Base-by-base conservation (phyloP, 2,888 invertebrate genomes). In the Drosophila helvetica region DNA sequence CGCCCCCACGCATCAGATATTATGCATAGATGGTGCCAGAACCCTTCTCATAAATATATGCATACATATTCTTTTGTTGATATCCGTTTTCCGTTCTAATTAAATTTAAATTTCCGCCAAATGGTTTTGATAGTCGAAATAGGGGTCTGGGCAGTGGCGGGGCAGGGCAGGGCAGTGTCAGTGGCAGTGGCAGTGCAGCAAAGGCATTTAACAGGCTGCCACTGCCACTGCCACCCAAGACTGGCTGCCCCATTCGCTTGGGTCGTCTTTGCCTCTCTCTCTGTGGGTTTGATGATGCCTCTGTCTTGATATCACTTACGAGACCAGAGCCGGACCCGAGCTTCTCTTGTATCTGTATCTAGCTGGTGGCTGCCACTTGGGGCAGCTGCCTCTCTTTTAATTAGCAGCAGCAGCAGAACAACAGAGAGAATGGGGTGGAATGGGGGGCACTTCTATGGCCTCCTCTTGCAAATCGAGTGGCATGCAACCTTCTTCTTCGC, bases 321-420 rank as follows among this genome's bases (percentile, higher is more conserved):
- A 53, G 50, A 22, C 22, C 61, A 30, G 46, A 38, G 45, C 43
- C 45, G 22, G 43, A 52, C 17, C 50, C 30, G n/a, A 19, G 12
- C 15, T 30, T 38, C 52, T 58, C 53, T 64, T 60, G 74, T 74
- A 50, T 68, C 62, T 74, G 70, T 60, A 54, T 64, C 71, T 64
- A 48, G 74, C 57, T 42, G 45, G 43, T 63, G 54, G 61, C 55
- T 62, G 69, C 52, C 75, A n/a, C n/a, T n/a, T 79, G 22, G 22
- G 22, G 22, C 22, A 22, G 22, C 51, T 62, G 69, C 56, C 75
- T 79, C 75, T 79, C 77, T 75, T 77, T 74, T 79, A 79, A 79
- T 79, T 79, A 79, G 69, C 72, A 73, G 77, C 72, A 70, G 77
- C 53, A 70, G 55, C 45, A 42, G 71, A 69, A 38, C 46, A 10